phyloP scores from a whole-genome alignment of 2,797 vertebrate genomes.

The Hapalemur alaotrensis region DNA sequence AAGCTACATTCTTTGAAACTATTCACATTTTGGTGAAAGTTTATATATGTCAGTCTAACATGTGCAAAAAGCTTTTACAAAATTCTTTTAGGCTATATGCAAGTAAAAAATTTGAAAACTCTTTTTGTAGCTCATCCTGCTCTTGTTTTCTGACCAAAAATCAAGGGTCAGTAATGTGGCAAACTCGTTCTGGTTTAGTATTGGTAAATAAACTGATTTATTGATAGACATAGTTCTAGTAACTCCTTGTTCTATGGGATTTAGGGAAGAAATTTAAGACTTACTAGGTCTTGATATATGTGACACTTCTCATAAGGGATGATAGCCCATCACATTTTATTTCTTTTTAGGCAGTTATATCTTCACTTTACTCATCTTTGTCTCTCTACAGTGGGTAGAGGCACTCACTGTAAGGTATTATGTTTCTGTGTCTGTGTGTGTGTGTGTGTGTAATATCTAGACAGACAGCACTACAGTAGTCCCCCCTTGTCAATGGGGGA shows the following conservation, averaged over 20 bases:
- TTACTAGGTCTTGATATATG: not conserved
- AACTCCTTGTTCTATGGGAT: not conserved
- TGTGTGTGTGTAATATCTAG: not conserved
- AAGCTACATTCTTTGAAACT: not conserved
- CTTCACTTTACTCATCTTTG: not conserved
- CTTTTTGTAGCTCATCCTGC: not conserved
- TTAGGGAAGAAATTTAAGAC: not conserved
- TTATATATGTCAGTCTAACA: constrained; percentile 1
- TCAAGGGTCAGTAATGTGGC: not conserved
- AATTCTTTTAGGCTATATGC: not conserved
- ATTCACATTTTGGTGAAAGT: not conserved
- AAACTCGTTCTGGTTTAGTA: not conserved
- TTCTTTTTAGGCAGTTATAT: not conserved
- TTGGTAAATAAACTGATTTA: not conserved
- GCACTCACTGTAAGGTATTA: not conserved
- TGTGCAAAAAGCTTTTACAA: not conserved
- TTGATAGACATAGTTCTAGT: not conserved
- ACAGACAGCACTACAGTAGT: not conserved
- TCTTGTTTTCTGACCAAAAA: constrained; percentile 3
- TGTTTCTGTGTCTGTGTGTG: not conserved
- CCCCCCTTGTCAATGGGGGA: not conserved
- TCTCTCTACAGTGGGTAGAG: not conserved
- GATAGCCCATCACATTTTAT: not conserved
- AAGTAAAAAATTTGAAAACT: not conserved
- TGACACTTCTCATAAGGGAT: not conserved